Evolutionary conservation across 2,888 invertebrate genomes (phyloP), one percentile per base, ranked within the genome.

Genomic region (Torymus aiolomorphi): DNA sequence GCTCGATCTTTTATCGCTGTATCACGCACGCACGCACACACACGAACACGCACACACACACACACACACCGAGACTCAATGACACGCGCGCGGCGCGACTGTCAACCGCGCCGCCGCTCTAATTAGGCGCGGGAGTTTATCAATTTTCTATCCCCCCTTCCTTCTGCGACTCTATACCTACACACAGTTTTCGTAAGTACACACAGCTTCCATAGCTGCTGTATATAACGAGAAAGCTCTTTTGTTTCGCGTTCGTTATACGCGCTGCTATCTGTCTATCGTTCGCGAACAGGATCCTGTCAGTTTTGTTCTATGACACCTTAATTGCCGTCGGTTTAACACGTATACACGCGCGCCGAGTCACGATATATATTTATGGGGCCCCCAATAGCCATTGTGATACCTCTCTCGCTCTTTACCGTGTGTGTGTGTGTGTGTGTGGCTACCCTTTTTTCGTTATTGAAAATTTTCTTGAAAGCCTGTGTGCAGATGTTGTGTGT

Each of bases 261-360:
- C 4, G 56, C 59, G 73, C 8, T 31, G 31, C 31, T 31, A 31
- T 49, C 65, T 20, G 69, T 57, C 63, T 76, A 70, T 75, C 74
- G 74, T 42, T 63, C 24, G 80, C 74, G 74, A 77, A 77, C 76
- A 80, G 80, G 77, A 80, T 80, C 80, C 77, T 77, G 77, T 77
- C 77, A 75, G 80, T 72, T 80, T 76, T 80, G 72, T 76, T 80
- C 76, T 77, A 69, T 77, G 74, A 77, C 74, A 77, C 80, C 80
- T 80, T 80, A 77, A 80, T 80, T 80, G 80, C 77, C 61, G 74
- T 74, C 74, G 77, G 65, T 56, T 65, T 74, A 74, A 80, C 80
- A 76, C 76, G 72, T 80, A 76, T 73, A 66, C 72, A 69, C 72
- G 80, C 67, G 59, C 24, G 72, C 62, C 72, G n/a, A 67, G 62